These are phyloP conservation scores for Penelope pileata DNA, from an alignment of 2,113 vertebrate species.

Conservation along the genomic window DNA sequence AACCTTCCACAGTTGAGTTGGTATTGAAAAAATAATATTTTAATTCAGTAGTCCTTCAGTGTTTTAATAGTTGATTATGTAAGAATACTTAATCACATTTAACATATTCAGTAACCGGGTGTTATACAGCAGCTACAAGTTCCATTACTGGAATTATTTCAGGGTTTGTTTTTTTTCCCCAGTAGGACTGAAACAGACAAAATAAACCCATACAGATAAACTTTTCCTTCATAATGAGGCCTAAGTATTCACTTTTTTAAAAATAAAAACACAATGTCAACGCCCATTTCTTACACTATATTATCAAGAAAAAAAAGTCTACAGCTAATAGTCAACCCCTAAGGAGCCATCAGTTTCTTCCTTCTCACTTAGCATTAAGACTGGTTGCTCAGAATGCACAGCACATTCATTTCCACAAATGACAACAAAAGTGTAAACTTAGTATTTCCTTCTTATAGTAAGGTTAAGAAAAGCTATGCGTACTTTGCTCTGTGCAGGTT, in stretches of 20 bases:
- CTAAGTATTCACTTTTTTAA: not conserved
- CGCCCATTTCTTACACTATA: not conserved
- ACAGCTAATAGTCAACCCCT: fast-evolving
- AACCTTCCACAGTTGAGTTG: not conserved
- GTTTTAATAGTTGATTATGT: not conserved
- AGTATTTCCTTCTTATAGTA: not conserved
- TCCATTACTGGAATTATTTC: not conserved
- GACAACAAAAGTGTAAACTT: not conserved
- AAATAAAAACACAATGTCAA: not conserved
- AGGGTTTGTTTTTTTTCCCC: not conserved
- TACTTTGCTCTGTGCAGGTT: not conserved
- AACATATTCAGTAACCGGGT: not conserved
- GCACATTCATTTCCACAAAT: not conserved
- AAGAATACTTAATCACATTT: not conserved
- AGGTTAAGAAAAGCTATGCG: not conserved
- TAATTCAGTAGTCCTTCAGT: slow-evolving; percentile 20
- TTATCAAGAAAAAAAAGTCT: not conserved
- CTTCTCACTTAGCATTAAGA: not conserved
- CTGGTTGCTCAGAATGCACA: not conserved
- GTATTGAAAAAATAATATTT: slow-evolving; percentile 4
- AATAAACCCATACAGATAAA: fast-evolving
- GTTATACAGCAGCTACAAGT: not conserved
- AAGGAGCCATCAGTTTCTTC: not conserved
- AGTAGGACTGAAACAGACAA: not conserved
- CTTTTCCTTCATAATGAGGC: not conserved